Base-by-base conservation (phyloP, 92 coral and sea anemone species). In the Epizoanthus illoricatus region DNA sequence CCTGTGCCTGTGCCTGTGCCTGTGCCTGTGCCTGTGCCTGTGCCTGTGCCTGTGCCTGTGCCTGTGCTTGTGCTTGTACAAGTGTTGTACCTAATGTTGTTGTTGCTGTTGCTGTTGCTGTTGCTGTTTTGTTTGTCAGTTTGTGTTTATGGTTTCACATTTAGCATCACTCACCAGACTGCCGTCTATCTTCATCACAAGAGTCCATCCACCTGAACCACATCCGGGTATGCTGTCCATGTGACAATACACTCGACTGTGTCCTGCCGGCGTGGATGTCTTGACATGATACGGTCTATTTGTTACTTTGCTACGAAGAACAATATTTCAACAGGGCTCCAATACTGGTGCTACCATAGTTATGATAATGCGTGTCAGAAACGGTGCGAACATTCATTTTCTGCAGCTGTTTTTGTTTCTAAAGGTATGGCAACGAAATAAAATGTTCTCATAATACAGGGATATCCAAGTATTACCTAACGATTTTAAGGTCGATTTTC, bases 151-250 rank as follows among this genome's bases (percentile, higher is more conserved):
- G 59, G 9, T 6, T 8, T 54, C 9, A 15, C 36, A 28, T 45
- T 47, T 72, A 23, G 16, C n/a, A 19, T 73, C 43, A n/a, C 68
- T 68, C 84, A 79, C 89, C 63, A 49, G 54, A 63, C 70, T 36
- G 65, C 85, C 85, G 65, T 86, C 52, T 17, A 79, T 69, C 62
- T 80, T 85, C 88, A 76, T 85, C n/a, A 76, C 88, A 73, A 85
- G 88, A 52, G 88, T 85, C 88, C 88, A 85, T 68, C 88, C 88
- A 58, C 88, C 88, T n/a, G 39, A 57, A 5, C 88, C 88, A 85
- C 88, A 85, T 65, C 83, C 88, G 55, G 76, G 84, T 65, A 42
- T 65, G 73, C n/a, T 49, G n/a, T 57, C n/a, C 84, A 85, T 66
- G 54, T 58, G 70, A 76, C 88, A 85, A 19, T 75, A 85, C 52